Percentiles rank a stretch among this genome's conserved stretches.
phyloP scores from a whole-genome alignment of 2,113 vertebrate genomes.

The Microcebus griseorufus region DNA sequence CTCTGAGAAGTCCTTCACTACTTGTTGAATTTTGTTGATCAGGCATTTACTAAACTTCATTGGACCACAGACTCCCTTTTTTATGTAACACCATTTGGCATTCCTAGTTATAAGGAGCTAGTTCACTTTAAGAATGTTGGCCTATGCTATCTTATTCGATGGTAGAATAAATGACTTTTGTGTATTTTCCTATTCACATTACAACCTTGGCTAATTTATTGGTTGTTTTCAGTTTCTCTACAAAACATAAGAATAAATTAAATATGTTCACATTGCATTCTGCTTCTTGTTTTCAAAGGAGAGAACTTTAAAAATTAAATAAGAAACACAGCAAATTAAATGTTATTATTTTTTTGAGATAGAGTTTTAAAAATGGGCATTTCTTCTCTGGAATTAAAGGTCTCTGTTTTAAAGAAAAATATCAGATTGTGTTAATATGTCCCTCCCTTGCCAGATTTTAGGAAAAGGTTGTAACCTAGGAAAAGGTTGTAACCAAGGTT shows the following conservation, averaged over 20 bases:
- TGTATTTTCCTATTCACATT: background rate
- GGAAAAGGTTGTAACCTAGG: background rate
- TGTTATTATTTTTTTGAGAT: background rate
- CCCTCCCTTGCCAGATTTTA: background rate
- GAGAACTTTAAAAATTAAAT: slow-evolving; percentile 10
- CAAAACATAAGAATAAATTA: background rate
- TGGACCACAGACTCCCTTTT: background rate
- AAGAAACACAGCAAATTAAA: slow-evolving; percentile 33
- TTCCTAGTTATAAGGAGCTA: background rate
- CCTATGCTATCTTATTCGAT: background rate
- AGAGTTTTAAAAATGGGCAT: background rate
- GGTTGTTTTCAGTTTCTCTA: slow-evolving; percentile 10
- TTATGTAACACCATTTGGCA: background rate
- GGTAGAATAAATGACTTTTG: background rate
- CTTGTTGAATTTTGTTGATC: background rate
- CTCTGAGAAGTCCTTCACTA: background rate
- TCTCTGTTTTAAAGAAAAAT: slow-evolving; percentile 6
- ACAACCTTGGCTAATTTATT: background rate
- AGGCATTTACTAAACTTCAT: background rate
- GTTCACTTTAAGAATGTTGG: background rate
- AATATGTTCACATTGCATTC: background rate
- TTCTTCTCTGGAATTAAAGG: background rate
- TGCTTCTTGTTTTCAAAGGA: background rate
- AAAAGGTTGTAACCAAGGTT: background rate
- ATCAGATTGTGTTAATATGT: background rate